A percentile compares a stretch with the other conserved stretches of the same genome.
phyloP scores from a whole-genome alignment of 2,888 invertebrate genomes.

The Fragum whitleyi region DNA sequence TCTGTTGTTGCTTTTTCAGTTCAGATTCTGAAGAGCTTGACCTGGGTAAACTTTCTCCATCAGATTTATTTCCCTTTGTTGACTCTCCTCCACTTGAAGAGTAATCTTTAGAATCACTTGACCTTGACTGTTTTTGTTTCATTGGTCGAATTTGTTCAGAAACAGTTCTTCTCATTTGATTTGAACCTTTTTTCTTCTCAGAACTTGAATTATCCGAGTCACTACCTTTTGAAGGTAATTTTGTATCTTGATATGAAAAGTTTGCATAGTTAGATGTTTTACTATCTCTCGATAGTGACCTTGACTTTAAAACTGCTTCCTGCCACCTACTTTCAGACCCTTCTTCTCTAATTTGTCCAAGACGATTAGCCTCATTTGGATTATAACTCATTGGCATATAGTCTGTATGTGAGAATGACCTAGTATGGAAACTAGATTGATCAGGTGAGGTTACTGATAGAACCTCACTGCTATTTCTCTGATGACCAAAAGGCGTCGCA shows the following conservation, averaged over 20 bases:
- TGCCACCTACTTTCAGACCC: conserved; percentile 68
- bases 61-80: conserved; percentile 66
- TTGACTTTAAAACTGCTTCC: conserved; percentile 65
- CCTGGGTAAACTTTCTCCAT: conserved; percentile 47
- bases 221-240: conserved; percentile 34
- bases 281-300: conserved; percentile 50
- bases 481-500: conserved; percentile 61
- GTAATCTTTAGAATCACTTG: conserved; percentile 41
- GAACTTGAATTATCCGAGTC: conserved; percentile 51
- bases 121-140: conserved; percentile 33
- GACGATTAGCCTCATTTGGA: conserved; percentile 61
- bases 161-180: conserved; percentile 69
- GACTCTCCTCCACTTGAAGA: conserved; percentile 64
- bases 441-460: conserved; percentile 53
- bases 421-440: conserved; percentile 45
- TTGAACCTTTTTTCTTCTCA: conserved; percentile 45
- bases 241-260: conserved; percentile 41
- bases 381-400: conserved; percentile 69
- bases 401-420: conserved; percentile 64
- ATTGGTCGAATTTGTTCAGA: conserved; percentile 74
- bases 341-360: conserved; percentile 77
- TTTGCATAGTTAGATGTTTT: conserved; percentile 62
- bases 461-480: conserved; percentile 67
- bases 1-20: conserved; percentile 93
- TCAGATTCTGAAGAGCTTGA: conserved; percentile 87